Evolutionary conservation across 1,140 invertebrate genomes (phyloP).

Genomic region (Portunus trituberculatus): DNA sequence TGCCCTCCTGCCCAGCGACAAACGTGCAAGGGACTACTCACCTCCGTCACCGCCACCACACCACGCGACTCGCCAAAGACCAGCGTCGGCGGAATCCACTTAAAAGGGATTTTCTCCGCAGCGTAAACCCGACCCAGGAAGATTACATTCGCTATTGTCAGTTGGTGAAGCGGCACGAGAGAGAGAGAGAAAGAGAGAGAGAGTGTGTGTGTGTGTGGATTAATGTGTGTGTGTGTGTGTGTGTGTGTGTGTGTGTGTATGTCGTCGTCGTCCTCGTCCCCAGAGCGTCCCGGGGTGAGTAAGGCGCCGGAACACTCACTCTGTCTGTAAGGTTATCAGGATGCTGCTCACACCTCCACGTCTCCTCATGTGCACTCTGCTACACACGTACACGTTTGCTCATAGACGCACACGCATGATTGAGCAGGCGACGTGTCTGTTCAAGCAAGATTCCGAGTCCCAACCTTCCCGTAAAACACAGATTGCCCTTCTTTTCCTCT

Average conservation of each 20-base stretch:
- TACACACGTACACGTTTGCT: conserved; percentile 24
- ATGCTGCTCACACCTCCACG: neutral
- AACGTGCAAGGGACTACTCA: neutral
- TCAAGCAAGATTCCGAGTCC: neutral
- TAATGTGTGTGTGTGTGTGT: neutral
- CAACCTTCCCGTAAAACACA: neutral
- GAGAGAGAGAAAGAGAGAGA: too few relatives aligned
- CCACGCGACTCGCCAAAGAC: neutral
- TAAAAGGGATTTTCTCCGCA: conserved; percentile 21
- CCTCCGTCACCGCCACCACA: neutral
- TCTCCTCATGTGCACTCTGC: neutral
- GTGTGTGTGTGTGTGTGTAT: conserved; percentile 39
- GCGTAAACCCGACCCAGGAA: neutral
- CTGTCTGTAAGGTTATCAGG: neutral
- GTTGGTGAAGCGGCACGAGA: neutral
- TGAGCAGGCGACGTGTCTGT: neutral
- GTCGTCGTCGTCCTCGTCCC: neutral
- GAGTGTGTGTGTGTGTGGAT: neutral
- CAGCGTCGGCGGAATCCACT: neutral
- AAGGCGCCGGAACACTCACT: neutral
- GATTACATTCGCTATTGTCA: neutral
- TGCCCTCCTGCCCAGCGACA: too few relatives aligned
- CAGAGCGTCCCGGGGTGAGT: neutral
- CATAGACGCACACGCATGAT: neutral
- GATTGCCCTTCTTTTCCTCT: too few relatives aligned